Evolutionary conservation across 2,113 vertebrate genomes (phyloP).

Genomic region (Micromys minutus): DNA sequence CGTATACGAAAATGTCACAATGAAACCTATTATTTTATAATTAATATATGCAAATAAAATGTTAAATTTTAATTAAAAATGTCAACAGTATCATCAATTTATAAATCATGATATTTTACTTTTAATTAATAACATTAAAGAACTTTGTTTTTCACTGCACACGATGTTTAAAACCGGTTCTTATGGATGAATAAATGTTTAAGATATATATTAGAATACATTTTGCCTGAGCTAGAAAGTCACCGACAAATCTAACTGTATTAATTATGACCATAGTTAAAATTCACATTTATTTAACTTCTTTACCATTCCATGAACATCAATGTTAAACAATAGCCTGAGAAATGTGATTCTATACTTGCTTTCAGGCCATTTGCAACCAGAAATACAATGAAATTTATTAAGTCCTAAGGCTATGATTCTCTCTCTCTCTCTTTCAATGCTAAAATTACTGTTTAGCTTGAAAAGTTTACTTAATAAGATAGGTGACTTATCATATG

Average conservation of each 20-base stretch:
- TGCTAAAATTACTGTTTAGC: neutral
- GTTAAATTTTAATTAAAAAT: slow-evolving; percentile 33
- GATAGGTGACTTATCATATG: neutral
- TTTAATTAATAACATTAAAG: slow-evolving; percentile 35
- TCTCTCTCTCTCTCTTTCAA: neutral
- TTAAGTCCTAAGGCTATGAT: neutral
- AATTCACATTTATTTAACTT: neutral
- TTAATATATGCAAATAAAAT: slow-evolving; percentile 30
- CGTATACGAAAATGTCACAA: neutral
- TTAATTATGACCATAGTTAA: slow-evolving; percentile 5
- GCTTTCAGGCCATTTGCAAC: neutral
- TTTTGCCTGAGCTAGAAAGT: neutral
- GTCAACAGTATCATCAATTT: slow-evolving; percentile 24
- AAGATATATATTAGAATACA: neutral
- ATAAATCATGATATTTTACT: neutral
- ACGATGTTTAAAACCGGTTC: neutral
- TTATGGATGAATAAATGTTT: neutral
- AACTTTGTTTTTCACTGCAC: neutral
- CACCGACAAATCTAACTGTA: neutral
- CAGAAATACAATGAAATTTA: neutral
- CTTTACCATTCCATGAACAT: neutral
- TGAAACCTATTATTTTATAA: neutral
- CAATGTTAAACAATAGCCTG: neutral
- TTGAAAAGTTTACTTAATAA: neutral
- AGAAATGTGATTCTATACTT: neutral